These are phyloP conservation scores for crab-eating macaque (Macaca fascicularis) DNA, from an alignment of 2,113 vertebrate species.

Conservation along the genomic window T2T-MFA8v1.1 NC_088391.1:97719501-97720000, in stretches of 20 bases:
- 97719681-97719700: background rate
- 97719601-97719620: background rate
- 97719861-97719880: fast-evolving
- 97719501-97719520: background rate
- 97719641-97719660: background rate
- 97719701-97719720: background rate
- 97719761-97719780: background rate
- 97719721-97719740: constrained; percentile 1
- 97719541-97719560: background rate
- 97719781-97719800: background rate
- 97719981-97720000: background rate
- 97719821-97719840: too few species aligned
- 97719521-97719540: background rate
- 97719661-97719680: constrained; percentile 21
- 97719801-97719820: fast-evolving
- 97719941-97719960: background rate
- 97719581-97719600: constrained; percentile 10
- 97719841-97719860: background rate
- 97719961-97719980: background rate
- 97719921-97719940: background rate
- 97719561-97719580: background rate
- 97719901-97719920: too few species aligned
- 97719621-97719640: background rate
- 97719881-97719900: background rate
- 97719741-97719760: background rate